Base-by-base conservation (phyloP, 1,140 invertebrate genomes). In the Thaumetopoea pityocampa region DNA sequence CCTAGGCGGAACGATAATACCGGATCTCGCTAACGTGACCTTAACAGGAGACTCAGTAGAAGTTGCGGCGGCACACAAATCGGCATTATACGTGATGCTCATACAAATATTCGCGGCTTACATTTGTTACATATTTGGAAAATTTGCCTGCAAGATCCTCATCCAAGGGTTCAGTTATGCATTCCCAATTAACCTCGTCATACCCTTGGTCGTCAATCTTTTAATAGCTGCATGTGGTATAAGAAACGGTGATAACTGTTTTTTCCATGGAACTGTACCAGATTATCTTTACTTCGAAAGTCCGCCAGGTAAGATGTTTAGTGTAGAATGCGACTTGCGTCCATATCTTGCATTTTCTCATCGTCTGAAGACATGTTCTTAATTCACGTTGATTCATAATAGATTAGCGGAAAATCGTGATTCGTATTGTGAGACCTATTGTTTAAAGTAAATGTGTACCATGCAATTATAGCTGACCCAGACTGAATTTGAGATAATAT, bases 101-200 rank as follows among this genome's bases (percentile, higher is more conserved):
- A 89, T 96, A 27, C 94, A 96, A 77, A 90, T 97, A 28, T 85
- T 92, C 32, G 90, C 93, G 3, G 91, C 95, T 3, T 96, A 96
- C 67, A 85, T 96, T 15, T 94, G 93, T 56, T 98, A 97, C 63
- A 92, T 97, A 53, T 96, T 97, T 57, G 95, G 94, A 49, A 97
- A 98, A 85, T 98, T 97, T 63, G 94, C 96, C 8, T 98, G 96
- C 85, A 98, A 98, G 86, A 98, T 98, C 60, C 89, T 97, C 47
- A 98, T 98, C 41, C 97, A 98, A 85, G 94, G 94, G 15, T 97
- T 98, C 86, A 97, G 96, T 70, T 98, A 97, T 68, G 95, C 96
- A 0, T 96, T 98, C 51, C 97, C 97, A 0, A 92, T 98, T 0
- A 97, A 94, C 73, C 87, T 98, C 34, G 94, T 94, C 0, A 95